Evolutionary conservation across 2,797 vertebrate genomes (phyloP).

Genomic region (Nothura maculosa): DNA sequence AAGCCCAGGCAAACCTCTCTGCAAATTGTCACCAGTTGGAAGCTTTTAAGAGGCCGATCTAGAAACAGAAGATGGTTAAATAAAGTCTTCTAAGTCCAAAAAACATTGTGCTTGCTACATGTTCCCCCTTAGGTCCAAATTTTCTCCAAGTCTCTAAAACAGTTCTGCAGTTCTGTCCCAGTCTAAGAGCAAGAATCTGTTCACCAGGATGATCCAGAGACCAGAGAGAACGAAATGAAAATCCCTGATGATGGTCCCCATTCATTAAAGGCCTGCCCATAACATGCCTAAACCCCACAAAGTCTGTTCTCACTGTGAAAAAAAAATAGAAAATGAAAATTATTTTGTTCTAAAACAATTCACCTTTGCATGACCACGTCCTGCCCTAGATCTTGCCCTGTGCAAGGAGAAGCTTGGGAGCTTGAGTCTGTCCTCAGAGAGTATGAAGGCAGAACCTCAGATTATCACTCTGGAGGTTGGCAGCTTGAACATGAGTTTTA

Average conservation of each 20-base stretch:
- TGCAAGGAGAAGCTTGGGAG: background rate
- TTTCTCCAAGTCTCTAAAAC: background rate
- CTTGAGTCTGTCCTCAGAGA: background rate
- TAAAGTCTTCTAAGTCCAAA: background rate
- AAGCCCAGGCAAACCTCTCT: background rate
- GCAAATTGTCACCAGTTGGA: background rate
- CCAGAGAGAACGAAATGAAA: rapidly evolving
- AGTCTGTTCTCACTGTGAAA: too few species aligned
- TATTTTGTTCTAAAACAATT: background rate
- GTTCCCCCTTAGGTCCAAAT: background rate
- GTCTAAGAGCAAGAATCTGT: background rate
- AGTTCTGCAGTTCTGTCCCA: background rate
- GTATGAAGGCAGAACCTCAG: background rate
- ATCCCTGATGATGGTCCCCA: background rate
- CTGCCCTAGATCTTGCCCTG: background rate
- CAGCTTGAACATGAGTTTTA: background rate
- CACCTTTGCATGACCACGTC: rapidly evolving
- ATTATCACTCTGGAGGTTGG: background rate
- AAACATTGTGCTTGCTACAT: background rate
- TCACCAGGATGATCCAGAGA: background rate
- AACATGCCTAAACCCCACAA: background rate
- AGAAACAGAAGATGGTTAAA: background rate
- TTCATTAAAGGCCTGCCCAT: rapidly evolving
- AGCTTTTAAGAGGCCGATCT: background rate
- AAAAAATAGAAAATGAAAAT: too few species aligned